Conservation (phyloP, 2,888 invertebrate genomes). For the Drosophila sordidula region DNA sequence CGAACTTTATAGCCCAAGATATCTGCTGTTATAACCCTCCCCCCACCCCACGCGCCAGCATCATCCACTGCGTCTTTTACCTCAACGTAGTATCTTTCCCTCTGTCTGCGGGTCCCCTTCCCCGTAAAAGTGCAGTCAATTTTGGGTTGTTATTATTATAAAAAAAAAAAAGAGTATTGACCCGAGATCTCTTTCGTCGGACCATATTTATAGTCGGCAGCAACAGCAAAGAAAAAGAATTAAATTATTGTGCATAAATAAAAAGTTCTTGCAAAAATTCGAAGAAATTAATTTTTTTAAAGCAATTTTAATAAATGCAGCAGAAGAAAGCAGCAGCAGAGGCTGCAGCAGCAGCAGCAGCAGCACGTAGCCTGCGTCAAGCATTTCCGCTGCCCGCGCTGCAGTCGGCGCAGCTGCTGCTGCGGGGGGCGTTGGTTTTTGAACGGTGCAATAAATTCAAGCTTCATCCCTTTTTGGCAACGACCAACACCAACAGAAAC, state of each 20-base stretch:
- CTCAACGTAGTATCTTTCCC: slow-evolving; percentile 9
- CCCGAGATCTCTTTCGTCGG: slow-evolving; percentile 64
- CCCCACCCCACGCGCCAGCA: neutral
- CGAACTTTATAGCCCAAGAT: slow-evolving; percentile 17
- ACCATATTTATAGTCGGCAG: slow-evolving; percentile 44
- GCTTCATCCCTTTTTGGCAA: slow-evolving; percentile 77
- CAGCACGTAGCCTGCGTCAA: slow-evolving; percentile 18
- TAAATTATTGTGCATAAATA: slow-evolving; percentile 68
- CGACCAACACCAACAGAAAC: slow-evolving; percentile 67
- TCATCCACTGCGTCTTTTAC: neutral
- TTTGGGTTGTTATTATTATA: slow-evolving; percentile 36
- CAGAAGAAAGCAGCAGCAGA: slow-evolving; percentile 25
- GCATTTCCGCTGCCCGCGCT: slow-evolving; percentile 63
- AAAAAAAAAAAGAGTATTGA: slow-evolving; percentile 51
- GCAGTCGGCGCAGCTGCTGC: slow-evolving; percentile 32
- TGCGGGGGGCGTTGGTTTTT: slow-evolving; percentile 20
- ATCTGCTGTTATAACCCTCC: slow-evolving; percentile 14
- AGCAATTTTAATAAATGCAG: slow-evolving; percentile 53
- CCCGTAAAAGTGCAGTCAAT: neutral
- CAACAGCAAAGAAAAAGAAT: slow-evolving; percentile 21
- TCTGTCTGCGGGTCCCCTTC: neutral
- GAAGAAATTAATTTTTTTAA: slow-evolving; percentile 44
- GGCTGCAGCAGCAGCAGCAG: slow-evolving; percentile 2
- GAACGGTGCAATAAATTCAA: slow-evolving; percentile 70
- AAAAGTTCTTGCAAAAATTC: slow-evolving; percentile 43